These are phyloP conservation scores for Enteromius anoplus DNA, from an alignment of 2,797 vertebrate species.

Conservation along the genomic window DNA sequence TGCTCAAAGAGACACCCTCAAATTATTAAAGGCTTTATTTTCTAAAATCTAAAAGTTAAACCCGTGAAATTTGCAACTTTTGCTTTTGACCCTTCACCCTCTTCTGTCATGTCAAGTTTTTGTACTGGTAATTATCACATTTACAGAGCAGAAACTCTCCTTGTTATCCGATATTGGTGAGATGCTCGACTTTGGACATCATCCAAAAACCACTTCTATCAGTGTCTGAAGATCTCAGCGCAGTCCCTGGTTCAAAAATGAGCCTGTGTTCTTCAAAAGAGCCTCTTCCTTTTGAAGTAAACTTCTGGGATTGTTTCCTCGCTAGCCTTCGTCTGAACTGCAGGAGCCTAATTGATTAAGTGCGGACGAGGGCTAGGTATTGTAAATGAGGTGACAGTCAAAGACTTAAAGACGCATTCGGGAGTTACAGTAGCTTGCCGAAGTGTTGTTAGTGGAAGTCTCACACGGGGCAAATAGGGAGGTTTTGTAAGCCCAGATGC, in stretches of 20 bases:
- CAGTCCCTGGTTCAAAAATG: conserved; percentile 77
- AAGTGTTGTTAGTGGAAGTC: conserved; percentile 55
- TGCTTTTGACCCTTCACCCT: conserved; percentile 16
- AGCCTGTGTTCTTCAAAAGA: conserved; percentile 80
- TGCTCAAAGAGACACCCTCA: not conserved
- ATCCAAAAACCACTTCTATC: conserved; percentile 79
- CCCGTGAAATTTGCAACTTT: not conserved
- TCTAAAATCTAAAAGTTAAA: not conserved
- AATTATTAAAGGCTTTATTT: not conserved
- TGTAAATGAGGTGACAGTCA: conserved; percentile 81
- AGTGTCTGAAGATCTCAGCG: conserved; percentile 77
- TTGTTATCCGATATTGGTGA: conserved; percentile 71
- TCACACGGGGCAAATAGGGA: conserved; percentile 13
- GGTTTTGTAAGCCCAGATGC: conserved; percentile 13
- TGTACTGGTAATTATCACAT: conserved; percentile 50
- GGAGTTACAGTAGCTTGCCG: conserved; percentile 55
- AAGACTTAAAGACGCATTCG: conserved; percentile 67
- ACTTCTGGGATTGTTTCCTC: conserved; percentile 74
- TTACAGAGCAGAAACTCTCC: conserved; percentile 52
- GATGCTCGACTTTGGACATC: conserved; percentile 73
- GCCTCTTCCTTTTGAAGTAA: conserved; percentile 80
- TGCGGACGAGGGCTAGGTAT: conserved; percentile 70
- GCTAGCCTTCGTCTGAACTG: conserved; percentile 63
- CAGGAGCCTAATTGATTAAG: conserved; percentile 79
- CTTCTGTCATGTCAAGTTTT: conserved; percentile 49